A percentile compares a stretch with the other conserved stretches of the same genome.
These are phyloP conservation scores for Ammospiza nelsoni DNA, from an alignment of 2,113 vertebrate species.

Conservation along the genomic window DNA sequence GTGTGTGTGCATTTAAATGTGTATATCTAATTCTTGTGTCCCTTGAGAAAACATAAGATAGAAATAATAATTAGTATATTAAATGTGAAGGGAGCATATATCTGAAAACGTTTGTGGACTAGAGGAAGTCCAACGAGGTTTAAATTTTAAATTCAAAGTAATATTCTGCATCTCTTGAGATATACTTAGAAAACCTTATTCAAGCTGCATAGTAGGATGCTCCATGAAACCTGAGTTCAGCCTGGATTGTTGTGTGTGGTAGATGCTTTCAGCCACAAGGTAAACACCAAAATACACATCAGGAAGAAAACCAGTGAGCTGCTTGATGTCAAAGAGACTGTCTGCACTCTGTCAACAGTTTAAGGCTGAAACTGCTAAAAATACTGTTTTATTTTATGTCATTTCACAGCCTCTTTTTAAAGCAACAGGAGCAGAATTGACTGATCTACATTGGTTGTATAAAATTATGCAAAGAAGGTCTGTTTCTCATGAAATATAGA, in stretches of 20 bases:
- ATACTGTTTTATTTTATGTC: not conserved
- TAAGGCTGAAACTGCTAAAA: constrained; percentile 33
- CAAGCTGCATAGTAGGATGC: not conserved
- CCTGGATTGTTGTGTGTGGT: not conserved
- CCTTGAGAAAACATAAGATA: not conserved
- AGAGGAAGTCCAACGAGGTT: not conserved
- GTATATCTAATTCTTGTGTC: not conserved
- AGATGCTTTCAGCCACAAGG: not conserved
- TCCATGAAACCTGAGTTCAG: not conserved
- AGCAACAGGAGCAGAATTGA: constrained; percentile 2
- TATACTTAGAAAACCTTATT: not conserved
- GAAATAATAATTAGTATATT: not conserved
- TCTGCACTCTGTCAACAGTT: constrained; percentile 19
- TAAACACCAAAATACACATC: not conserved
- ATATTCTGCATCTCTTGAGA: not conserved
- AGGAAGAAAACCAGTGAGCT: not conserved
- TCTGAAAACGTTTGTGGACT: not conserved
- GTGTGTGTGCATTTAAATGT: not conserved
- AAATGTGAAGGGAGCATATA: not conserved
- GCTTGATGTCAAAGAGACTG: not conserved
- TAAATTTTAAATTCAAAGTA: not conserved
- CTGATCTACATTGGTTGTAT: not conserved
- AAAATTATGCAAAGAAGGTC: not conserved
- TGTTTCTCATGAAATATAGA: not conserved
- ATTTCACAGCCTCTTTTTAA: not conserved